Evolutionary conservation across 2,888 invertebrate species (phyloP), one percentile per base, ranked within the genome.

Genomic region (Spodoptera littoralis): DNA sequence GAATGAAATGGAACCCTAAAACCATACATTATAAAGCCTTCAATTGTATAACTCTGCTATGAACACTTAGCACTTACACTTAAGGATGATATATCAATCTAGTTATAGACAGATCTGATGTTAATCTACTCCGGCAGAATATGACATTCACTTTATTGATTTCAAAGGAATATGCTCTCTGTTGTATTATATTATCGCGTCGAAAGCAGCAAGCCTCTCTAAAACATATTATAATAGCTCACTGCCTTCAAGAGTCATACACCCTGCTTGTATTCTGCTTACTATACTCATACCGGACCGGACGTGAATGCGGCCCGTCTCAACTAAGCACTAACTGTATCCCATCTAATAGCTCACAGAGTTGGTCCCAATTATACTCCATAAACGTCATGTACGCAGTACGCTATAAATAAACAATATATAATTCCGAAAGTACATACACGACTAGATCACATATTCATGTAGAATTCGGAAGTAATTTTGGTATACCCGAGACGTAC

Each of bases 351-450:
- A 88, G 91, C 90, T 90, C 89, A 88, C 90, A 91, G 90, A 91
- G 92, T 94, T 94, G 94, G 94, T 94, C 94, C 94, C 94, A 86
- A 86, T 87, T 89, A 89, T 87, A 90, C 92, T 89, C 88, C 86
- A 90, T 88, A 88, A 86, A 91, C 87, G 82, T 88, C 88, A 88
- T 88, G 90, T 91, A 91, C 85, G 85, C 91, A 93, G 90, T 91
- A 90, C 85, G 85, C 91, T 93, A 92, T 89, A 91, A 92, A 92
- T 92, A 87, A 92, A 90, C 88, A 92, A 89, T 90, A 88, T 91
- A 92, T 89, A 90, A 90, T 92, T 94, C 94, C 94, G 94, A 94
- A 92, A 94, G 92, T 92, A 94, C 94, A 93, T 94, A 94, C 94
- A 93, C 87, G 94, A 94, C 94, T 94, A 94, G 94, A 94, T 94